A percentile compares a stretch with the other conserved stretches of the same genome.
Evolutionary conservation across 1,140 invertebrate species (phyloP).

Genomic region (Diplogasteroides magnus): DNA sequence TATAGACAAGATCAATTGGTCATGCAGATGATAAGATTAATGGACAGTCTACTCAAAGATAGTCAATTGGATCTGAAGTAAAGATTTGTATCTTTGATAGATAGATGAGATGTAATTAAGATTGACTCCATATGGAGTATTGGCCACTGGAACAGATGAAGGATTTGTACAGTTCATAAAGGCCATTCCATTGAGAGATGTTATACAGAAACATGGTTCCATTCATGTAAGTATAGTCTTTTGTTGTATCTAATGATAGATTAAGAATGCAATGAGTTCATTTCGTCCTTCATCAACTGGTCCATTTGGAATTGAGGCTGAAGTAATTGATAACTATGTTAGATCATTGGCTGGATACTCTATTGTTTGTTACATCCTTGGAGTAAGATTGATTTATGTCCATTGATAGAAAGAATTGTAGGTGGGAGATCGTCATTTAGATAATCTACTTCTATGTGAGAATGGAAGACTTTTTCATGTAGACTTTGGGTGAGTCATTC

Average conservation of each 20-base stretch:
- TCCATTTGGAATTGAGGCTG: constrained; percentile 80
- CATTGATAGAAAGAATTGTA: too few species aligned
- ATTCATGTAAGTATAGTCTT: constrained; percentile 32
- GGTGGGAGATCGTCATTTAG: constrained; percentile 87
- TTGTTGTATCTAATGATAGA: not conserved
- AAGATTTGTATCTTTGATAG: not conserved
- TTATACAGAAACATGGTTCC: constrained; percentile 32
- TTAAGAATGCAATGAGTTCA: constrained; percentile 69
- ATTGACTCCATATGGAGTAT: constrained; percentile 67
- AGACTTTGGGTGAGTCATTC: constrained; percentile 97
- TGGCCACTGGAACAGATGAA: constrained; percentile 89
- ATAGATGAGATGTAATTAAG: constrained; percentile 2
- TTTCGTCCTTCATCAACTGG: constrained; percentile 78
- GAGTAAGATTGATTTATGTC: constrained; percentile 52
- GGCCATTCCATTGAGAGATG: constrained; percentile 60
- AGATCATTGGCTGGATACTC: constrained; percentile 89
- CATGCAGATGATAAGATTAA: constrained; percentile 87
- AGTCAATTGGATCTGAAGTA: constrained; percentile 87
- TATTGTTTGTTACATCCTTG: constrained; percentile 93
- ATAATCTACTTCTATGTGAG: constrained; percentile 73
- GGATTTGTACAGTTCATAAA: constrained; percentile 94
- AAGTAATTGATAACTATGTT: constrained; percentile 96
- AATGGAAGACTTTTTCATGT: constrained; percentile 89
- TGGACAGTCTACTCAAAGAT: constrained; percentile 81
- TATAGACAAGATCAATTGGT: constrained; percentile 86